Base-by-base conservation (phyloP, 2,888 invertebrate species). In the Asteroscopus sphinx region DNA sequence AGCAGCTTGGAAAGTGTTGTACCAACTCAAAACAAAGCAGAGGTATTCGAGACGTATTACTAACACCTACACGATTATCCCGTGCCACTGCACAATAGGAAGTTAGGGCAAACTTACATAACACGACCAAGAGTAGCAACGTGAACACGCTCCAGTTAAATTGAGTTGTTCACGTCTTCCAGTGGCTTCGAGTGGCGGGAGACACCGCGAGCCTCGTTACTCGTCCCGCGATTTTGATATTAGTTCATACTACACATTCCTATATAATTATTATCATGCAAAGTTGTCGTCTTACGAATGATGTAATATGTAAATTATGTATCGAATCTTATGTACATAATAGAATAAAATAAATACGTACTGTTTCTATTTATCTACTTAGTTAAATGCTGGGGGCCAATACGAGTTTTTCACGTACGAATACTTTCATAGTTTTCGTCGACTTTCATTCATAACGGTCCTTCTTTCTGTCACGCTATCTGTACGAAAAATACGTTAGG, bases 91-190 rank as follows among this genome's bases (percentile, higher is more conserved):
- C 21, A 40, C 44, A 49, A 21, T 37, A 42, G 45, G 68, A 61
- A 61, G 61, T 49, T 45, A 33, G 35, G 26, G 32, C 17, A 8
- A 65, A 65, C 45, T 61, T 61, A 67, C 45, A 61, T 55, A 61
- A 42, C 45, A 48, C 47, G 6, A 47, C 47, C 51, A 40, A 51
- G 16, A 45, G 25, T n/a, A 67, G 45, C 33, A 28, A 54, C 37
- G 25, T 16, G 36, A 49, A 40, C 40, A 67, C 36, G 68, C 57
- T 68, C 16, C 45, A 45, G 47, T 52, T 56, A 63, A 52, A 62
- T 62, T 45, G 57, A 52, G 47, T 63, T 45, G 17, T 39, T 39
- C 17, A 46, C 15, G 41, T 36, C 28, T 36, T 45, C 28, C 11
- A 42, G 42, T 16, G 37, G 30, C 28, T 28, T 11, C 60, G 41